phyloP scores from a whole-genome alignment of 2,888 invertebrate genomes.

The Oconnorella tubifera region DNA sequence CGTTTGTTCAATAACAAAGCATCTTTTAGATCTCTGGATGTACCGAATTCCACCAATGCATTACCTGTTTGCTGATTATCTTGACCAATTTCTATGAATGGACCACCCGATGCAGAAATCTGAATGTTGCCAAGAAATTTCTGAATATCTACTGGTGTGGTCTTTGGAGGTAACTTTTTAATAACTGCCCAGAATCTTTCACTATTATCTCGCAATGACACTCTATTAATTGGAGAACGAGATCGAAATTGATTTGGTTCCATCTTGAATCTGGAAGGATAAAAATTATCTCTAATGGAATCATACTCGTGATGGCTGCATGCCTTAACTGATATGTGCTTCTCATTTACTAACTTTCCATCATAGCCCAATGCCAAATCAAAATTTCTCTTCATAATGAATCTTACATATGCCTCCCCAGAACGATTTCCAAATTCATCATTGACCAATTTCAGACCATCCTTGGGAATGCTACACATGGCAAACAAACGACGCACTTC shows the following conservation, averaged over 20 bases:
- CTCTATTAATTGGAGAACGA: slow-evolving; percentile 18
- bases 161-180: slow-evolving; percentile 28
- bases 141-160: slow-evolving; percentile 70
- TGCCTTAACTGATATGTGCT: slow-evolving; percentile 68
- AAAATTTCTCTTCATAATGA: slow-evolving; percentile 69
- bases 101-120: slow-evolving; percentile 94
- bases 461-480: slow-evolving; percentile 71
- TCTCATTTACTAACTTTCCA: slow-evolving; percentile 64
- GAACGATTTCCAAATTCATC: slow-evolving; percentile 75
- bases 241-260: too few relatives aligned
- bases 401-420: slow-evolving; percentile 74
- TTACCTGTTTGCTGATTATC: slow-evolving; percentile 61
- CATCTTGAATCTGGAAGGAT: slow-evolving; percentile 7
- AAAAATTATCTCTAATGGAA: slow-evolving; percentile 6
- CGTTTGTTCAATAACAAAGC: slow-evolving; percentile 63
- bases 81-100: slow-evolving; percentile 52
- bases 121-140: slow-evolving; percentile 88
- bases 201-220: not conserved
- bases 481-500: slow-evolving; percentile 79
- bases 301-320: slow-evolving; percentile 74
- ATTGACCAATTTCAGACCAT: slow-evolving; percentile 80
- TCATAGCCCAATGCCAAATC: slow-evolving; percentile 68
- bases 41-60: slow-evolving; percentile 73
- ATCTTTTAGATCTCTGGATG: slow-evolving; percentile 68
- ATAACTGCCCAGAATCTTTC: slow-evolving; percentile 27